Base-by-base conservation (phyloP, 2,888 invertebrate genomes). In the Nycteola revayana region DNA sequence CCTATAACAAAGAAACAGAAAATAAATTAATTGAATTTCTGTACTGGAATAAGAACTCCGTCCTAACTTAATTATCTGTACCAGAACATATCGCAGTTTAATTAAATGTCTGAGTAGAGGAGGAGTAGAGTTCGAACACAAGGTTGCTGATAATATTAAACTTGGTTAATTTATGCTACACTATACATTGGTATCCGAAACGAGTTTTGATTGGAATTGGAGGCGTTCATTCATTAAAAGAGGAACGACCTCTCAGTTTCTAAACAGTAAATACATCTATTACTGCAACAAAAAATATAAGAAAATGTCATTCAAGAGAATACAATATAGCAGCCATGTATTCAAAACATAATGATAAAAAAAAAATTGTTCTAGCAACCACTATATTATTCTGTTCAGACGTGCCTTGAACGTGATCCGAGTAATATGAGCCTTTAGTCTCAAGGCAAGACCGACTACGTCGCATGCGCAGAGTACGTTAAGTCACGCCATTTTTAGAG, bases 1-100 rank as follows among this genome's bases (percentile, higher is more conserved):
- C 89, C 98, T 98, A 91, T 20, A 91, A 91, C 70, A 79, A 81
- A 62, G 56, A 21, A 21, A 21, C 4, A 5, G 7, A 21, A 21
- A n/a, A 2, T 21, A n/a, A 21, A 14, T 14, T 21, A 21, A 21
- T 21, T 21, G 21, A 2, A 21, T 7, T n/a, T n/a, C 41, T 17
- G 32, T 31, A 36, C 39, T 42, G 28, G 35, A 36, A 39, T 63
- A 50, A 47, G 46, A 59, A 42, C 54, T 44, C 61, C 47, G 55
- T 48, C 60, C 49, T 44, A 41, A 60, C 72, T 72, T 76, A 73
- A 78, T 66, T 65, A 74, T 67, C 68, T 54, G 47, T 54, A 53
- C 66, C 63, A 76, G 76, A 78, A 80, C 81, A 73, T 68, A 77
- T 68, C 63, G 56, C 49, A 60, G 60, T 77, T 81, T 81, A 84